phyloP scores from a whole-genome alignment of 2,888 invertebrate genomes.

The Timandra comae region DNA sequence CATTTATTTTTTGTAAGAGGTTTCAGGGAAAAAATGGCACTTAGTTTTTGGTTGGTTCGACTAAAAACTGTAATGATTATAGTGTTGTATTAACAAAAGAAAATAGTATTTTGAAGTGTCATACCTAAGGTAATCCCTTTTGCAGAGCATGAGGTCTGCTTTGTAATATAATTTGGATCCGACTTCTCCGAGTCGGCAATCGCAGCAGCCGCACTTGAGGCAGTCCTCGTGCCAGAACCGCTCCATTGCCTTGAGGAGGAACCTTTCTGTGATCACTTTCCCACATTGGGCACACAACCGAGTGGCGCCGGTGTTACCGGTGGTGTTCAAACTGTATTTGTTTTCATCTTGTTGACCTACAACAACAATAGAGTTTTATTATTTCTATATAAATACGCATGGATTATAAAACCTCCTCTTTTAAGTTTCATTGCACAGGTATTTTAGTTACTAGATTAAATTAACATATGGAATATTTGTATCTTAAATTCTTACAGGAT shows the following conservation, averaged over 20 bases:
- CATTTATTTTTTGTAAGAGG: constrained; percentile 3
- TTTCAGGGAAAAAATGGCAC: too few species aligned
- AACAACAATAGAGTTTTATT: too few species aligned
- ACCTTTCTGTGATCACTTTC: constrained; percentile 89
- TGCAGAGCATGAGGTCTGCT: constrained; percentile 93
- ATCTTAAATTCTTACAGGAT: too few species aligned
- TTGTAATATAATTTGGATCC: constrained; percentile 94
- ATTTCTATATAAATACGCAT: too few species aligned
- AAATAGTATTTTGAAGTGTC: neutral
- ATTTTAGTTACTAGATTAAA: too few species aligned
- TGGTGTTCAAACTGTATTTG: constrained; percentile 55
- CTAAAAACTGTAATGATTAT: neutral
- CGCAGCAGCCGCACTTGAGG: constrained; percentile 93
- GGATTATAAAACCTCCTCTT: too few species aligned
- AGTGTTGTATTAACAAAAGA: neutral
- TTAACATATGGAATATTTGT: too few species aligned
- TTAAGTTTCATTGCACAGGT: too few species aligned
- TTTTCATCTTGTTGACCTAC: constrained; percentile 69
- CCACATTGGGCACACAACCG: constrained; percentile 91
- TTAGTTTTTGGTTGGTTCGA: neutral
- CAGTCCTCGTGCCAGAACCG: constrained; percentile 97
- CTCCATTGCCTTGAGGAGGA: constrained; percentile 89
- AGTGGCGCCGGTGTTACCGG: constrained; percentile 50
- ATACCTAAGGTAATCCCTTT: constrained; percentile 93
- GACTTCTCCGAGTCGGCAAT: constrained; percentile 94